Percentiles rank a stretch among this genome's conserved stretches.
phyloP scores from a whole-genome alignment of 2,797 vertebrate species.

The Molossus alvarezi region DNA sequence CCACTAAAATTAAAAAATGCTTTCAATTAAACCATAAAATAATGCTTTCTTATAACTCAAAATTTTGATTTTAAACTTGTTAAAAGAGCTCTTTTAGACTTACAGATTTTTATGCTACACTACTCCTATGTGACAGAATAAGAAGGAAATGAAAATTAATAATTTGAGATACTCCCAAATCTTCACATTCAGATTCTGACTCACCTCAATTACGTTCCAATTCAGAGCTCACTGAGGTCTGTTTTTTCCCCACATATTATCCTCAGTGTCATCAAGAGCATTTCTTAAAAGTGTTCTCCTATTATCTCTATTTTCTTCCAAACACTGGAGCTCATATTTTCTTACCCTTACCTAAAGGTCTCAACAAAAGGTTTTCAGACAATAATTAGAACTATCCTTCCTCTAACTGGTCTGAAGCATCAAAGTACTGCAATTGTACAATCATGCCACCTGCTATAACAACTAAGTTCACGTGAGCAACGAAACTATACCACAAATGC shows the following conservation, averaged over 20 bases:
- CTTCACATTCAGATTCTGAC: background rate
- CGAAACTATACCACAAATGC: background rate
- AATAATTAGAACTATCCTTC: conserved; percentile 24
- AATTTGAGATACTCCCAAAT: background rate
- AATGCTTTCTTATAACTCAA: background rate
- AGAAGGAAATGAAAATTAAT: conserved; percentile 31
- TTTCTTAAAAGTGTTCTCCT: conserved; percentile 13
- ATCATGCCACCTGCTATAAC: background rate
- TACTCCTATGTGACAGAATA: background rate
- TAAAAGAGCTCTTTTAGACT: background rate
- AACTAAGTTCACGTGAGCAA: background rate
- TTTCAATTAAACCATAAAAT: background rate
- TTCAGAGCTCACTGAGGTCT: background rate
- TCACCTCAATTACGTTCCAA: conserved; percentile 30
- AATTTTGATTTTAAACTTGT: conserved; percentile 28
- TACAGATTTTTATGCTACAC: conserved; percentile 27
- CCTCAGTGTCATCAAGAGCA: background rate
- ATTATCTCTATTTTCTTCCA: conserved; percentile 34
- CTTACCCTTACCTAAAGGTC: conserved; percentile 2
- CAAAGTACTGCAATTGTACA: background rate
- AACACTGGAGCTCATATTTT: background rate
- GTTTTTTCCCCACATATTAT: background rate
- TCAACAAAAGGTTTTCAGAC: conserved; percentile 43
- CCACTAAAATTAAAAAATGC: conserved; percentile 2
- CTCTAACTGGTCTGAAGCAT: conserved; percentile 1